Percentiles rank a stretch among this genome's conserved stretches.
Conservation (phyloP, 2,113 vertebrate genomes). For the Pelmatolapia mariae region DNA sequence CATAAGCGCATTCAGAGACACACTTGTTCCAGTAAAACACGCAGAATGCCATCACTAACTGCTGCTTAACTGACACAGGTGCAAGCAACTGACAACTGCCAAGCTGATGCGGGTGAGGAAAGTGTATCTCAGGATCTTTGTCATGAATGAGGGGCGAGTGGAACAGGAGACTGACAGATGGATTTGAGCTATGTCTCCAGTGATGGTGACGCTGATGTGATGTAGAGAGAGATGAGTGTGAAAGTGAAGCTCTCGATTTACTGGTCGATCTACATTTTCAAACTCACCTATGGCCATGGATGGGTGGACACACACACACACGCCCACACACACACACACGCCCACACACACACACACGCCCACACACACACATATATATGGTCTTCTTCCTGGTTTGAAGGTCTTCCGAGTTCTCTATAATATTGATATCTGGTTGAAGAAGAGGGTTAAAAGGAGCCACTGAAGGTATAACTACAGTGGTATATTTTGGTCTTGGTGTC, state of each 20-base stretch:
- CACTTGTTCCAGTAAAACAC: background rate
- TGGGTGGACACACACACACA: background rate
- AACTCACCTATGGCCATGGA: background rate
- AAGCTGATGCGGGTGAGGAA: background rate
- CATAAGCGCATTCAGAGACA: background rate
- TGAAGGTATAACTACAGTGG: background rate
- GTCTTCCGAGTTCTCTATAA: background rate
- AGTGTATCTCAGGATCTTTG: background rate
- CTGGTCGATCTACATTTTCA: background rate
- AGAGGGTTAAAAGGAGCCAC: background rate
- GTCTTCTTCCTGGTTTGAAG: background rate
- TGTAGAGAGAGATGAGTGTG: background rate
- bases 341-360: too few species aligned
- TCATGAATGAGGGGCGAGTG: background rate
- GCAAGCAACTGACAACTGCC: background rate
- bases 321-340: too few species aligned
- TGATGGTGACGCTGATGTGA: background rate
- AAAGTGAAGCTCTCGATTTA: background rate
- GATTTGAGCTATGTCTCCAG: background rate
- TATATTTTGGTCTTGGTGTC: background rate
- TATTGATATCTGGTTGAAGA: background rate
- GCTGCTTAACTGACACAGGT: background rate
- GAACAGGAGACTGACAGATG: background rate
- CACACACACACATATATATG: rapidly evolving
- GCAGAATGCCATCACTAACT: background rate